phyloP scores from a whole-genome alignment of 1,140 invertebrate species.

The Phenacoccus solenopsis region DNA sequence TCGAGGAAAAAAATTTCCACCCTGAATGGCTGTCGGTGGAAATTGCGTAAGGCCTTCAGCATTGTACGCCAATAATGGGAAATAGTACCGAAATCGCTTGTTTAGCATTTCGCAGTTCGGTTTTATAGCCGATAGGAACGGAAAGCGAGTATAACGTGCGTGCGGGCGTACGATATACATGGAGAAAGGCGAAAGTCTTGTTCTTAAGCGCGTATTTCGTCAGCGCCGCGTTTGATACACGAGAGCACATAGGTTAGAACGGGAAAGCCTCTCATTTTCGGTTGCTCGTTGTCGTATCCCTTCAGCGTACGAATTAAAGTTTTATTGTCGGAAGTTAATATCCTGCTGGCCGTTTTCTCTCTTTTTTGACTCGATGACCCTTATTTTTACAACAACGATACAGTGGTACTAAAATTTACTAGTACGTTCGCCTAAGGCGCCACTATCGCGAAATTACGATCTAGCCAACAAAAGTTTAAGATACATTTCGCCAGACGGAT shows the following conservation, averaged over 20 bases:
- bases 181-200: not conserved
- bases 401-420: not conserved
- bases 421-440: not conserved
- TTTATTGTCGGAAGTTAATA: conserved; percentile 3
- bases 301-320: conserved; percentile 2
- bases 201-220: not conserved
- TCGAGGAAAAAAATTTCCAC: not conserved
- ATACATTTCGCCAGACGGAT: not conserved
- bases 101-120: not conserved
- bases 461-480: not conserved
- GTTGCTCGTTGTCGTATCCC: not conserved
- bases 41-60: conserved; percentile 1
- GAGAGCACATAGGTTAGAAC: not conserved
- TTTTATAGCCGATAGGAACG: not conserved
- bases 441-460: not conserved
- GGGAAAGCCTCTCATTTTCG: not conserved
- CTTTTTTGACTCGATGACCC: not conserved
- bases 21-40: not conserved
- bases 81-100: not conserved
- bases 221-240: not conserved
- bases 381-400: not conserved
- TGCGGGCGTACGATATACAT: not conserved
- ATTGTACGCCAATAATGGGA: conserved; percentile 1
- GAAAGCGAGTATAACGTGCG: not conserved
- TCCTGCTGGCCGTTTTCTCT: not conserved